Percentiles rank a stretch among this genome's conserved stretches.
Conservation (phyloP, 2,113 vertebrate genomes). For the Plestiodon gilberti region DNA sequence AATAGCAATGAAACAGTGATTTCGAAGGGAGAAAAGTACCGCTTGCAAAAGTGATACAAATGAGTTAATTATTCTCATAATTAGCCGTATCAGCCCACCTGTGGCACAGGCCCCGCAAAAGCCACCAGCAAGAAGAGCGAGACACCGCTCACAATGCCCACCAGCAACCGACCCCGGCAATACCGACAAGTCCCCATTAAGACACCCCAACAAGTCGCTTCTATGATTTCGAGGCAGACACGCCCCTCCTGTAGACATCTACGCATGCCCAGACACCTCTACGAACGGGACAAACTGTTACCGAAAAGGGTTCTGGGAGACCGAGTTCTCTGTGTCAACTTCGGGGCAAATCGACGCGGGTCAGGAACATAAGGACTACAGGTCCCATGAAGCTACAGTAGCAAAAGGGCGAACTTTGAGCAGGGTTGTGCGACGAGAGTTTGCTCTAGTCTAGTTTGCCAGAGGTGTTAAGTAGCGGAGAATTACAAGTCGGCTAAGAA, state of each 20-base stretch:
- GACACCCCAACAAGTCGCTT: rapidly evolving
- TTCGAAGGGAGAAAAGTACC: no score
- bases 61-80: not conserved
- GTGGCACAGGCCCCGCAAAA: not conserved
- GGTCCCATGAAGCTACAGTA: not conserved
- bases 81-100: not conserved
- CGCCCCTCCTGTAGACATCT: not conserved
- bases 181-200: not conserved
- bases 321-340: not conserved
- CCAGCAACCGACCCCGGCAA: not conserved
- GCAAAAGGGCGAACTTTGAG: no score
- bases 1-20: no score
- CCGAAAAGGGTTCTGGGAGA: not conserved
- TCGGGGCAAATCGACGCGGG: no score
- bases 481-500: not conserved
- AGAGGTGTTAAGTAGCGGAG: not conserved
- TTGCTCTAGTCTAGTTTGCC: no score
- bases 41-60: not conserved
- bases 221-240: rapidly evolving
- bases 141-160: not conserved
- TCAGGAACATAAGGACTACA: not conserved
- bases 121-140: not conserved
- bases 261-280: not conserved
- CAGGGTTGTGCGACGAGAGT: not conserved
- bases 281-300: no score